Evolutionary conservation across 2,113 vertebrate genomes (phyloP), one percentile per base, ranked within the genome.

Genomic region (Maccullochella peelii): DNA sequence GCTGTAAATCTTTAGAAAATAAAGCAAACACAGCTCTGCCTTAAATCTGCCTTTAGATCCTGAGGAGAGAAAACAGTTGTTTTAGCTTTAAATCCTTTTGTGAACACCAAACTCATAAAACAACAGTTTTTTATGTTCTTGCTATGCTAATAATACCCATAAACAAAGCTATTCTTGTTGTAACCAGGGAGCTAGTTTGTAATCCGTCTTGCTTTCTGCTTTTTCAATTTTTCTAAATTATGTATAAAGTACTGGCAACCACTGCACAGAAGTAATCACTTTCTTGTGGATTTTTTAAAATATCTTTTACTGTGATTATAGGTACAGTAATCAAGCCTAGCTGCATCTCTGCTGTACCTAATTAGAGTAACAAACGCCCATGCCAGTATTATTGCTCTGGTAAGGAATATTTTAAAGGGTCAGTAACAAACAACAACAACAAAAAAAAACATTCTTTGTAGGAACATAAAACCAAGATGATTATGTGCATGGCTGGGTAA

Each of bases 101-200:
- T 8, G 38, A 73, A 33, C n/a, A 40, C 16, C 11, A 40, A 69
- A 3, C 14, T 66, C 59, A 62, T 72, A 61, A 77, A 77, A 77
- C 38, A 25, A 40, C 47, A 57, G 55, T 63, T n/a, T 70, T 61
- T 72, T 25, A 79, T 79, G 63, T 73, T 77, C 21, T 8, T 21
- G 10, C 44, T 36, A 2, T 9, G 10, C 25, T 75, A 65, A 83
- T 71, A 74, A 77, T 52, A 42, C 23, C 54, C 69, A 77, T 44
- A 79, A 85, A 78, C 42, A 71, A 79, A 25, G 40, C 20, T 49
- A 54, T 79, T 82, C 40, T 85, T 65, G 47, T 44, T 70, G 78
- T 76, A 75, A 81, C 74, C 54, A 79, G 40, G 36, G 66, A 79
- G 47, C 36, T 42, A 4, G 57, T 62, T 47, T 38, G 66, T 40